Evolutionary conservation across 1,140 invertebrate species (phyloP), one percentile per base, ranked within the genome.

Genomic region (Diabrotica virgifera): DNA sequence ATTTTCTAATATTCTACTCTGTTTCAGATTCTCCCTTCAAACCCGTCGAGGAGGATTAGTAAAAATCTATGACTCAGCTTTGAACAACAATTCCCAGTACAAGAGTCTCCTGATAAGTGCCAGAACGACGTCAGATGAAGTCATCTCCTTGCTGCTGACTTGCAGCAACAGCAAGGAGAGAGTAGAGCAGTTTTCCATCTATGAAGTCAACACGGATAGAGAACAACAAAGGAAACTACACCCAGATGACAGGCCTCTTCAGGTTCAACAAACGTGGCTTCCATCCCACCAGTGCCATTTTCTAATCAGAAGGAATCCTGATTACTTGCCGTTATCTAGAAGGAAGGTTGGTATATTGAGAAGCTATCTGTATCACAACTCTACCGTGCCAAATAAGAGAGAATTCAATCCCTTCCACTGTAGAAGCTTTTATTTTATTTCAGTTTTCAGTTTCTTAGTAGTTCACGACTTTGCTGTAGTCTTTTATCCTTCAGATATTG

Each of bases 51-150:
- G 94, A 36, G 92, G 92, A 8, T 82, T 96, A 54, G 90, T 96
- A 61, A 93, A 93, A 81, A 90, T 96, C 12, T 93, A 95, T 81
- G 94, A 95, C 74, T 92, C 91, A 50, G 92, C 91, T 46, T 81
- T 95, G 57, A 94, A 94, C 87, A 89, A 90, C 53, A 93, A 89
- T 81, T 95, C 93, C 0, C 91, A 95, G 80, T 96, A 96, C 84
- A 96, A 96, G 80, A 94, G 91, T 72, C 81, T 96, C 63, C 83
- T 96, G 59, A 90, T 96, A 66, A 94, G 93, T 62, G 92, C 95
- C 68, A 83, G 88, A 72, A 96, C 94, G 14, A 93, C 91, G n/a
- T 90, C 91, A 5, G 91, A 94, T 76, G 93, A 96, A 80, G 80
- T 96, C 59, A 87, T 96, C 62, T 88, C 91, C 69, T 87, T 96